Conservation (phyloP, 2,113 vertebrate species). For the Brachionichthys hirsutus region DNA sequence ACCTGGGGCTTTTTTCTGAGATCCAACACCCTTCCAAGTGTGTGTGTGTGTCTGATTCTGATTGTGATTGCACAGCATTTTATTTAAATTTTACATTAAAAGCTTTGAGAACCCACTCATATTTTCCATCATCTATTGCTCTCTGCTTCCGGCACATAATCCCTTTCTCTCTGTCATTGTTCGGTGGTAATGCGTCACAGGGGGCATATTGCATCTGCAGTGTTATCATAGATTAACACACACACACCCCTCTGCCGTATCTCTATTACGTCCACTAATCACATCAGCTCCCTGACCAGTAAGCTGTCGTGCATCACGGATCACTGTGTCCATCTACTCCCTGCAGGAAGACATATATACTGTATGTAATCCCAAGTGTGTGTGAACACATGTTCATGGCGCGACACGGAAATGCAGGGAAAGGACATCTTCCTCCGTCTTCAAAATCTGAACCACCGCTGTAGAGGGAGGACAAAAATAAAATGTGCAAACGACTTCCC, state of each 20-base stretch:
- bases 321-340: constrained; percentile 18
- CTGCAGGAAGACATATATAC: constrained; percentile 30
- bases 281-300: constrained; percentile 44
- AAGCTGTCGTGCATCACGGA: constrained; percentile 28
- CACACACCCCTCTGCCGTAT: constrained; percentile 42
- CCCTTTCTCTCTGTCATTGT: constrained; percentile 38
- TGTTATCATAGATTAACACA: constrained; percentile 66
- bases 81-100: no score
- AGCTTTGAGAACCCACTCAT: no score
- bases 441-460: background rate
- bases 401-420: constrained; percentile 22
- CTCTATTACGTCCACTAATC: constrained; percentile 36
- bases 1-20: constrained; percentile 70
- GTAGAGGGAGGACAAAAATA: background rate
- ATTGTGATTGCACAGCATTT: background rate
- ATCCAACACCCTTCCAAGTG: constrained; percentile 65
- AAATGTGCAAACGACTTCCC: no score
- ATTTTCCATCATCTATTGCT: background rate
- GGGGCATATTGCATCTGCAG: constrained; percentile 41
- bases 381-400: constrained; percentile 20
- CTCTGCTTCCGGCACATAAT: constrained; percentile 13
- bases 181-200: constrained; percentile 45
- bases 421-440: no score
- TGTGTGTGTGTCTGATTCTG: constrained; percentile 53
- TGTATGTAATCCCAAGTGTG: constrained; percentile 24